Percentiles rank a stretch among this genome's conserved stretches.
Conservation (phyloP, 2,113 vertebrate genomes). For the Phyllostomus discolor region DNA sequence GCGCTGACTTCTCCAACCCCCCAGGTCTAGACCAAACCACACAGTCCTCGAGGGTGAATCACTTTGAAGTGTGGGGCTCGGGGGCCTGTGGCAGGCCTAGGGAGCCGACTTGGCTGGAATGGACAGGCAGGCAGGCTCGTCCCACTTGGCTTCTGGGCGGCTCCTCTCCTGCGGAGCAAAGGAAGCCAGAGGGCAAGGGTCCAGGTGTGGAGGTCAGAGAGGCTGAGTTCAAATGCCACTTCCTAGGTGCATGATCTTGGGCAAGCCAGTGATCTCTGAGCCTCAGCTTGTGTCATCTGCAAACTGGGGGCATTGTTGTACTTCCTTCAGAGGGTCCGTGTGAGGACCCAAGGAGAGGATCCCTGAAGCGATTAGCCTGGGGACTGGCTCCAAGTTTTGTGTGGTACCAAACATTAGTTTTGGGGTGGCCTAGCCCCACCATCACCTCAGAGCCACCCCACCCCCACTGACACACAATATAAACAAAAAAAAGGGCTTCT, state of each 20-base stretch:
- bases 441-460: too few species aligned
- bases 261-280: neutral
- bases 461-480: fast-evolving
- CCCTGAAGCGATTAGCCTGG: neutral
- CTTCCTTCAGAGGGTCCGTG: neutral
- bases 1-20: neutral
- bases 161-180: neutral
- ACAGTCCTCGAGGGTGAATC: constrained; percentile 28
- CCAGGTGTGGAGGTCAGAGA: neutral
- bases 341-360: neutral
- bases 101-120: constrained; percentile 21
- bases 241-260: neutral
- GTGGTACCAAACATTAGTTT: neutral
- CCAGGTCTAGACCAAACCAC: constrained; percentile 36
- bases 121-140: constrained; percentile 14
- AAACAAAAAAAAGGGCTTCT: neutral
- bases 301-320: too few species aligned
- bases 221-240: neutral
- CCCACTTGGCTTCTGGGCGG: constrained; percentile 24
- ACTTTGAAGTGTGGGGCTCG: constrained; percentile 62
- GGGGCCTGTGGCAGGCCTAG: neutral
- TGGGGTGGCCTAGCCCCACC: neutral
- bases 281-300: neutral
- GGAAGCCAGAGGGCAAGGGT: neutral
- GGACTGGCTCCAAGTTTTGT: neutral